Base-by-base conservation (phyloP, 2,113 vertebrate genomes). In the Eublepharis macularius region DNA sequence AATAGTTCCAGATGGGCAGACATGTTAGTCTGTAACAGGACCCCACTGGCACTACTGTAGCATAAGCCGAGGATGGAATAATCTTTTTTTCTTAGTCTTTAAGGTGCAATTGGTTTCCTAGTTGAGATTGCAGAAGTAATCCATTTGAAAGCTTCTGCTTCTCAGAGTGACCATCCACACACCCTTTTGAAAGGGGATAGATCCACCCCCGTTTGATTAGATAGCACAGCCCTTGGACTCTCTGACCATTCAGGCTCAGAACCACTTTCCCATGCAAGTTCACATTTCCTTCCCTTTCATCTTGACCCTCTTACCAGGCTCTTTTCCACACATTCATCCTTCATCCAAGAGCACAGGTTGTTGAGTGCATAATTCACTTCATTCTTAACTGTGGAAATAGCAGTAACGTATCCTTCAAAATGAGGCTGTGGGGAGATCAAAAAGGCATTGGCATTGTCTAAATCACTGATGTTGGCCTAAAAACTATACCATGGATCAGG, bases 281-380 rank as follows among this genome's bases (percentile, higher is more conserved):
- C 14, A 39, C 32, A 54, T 70, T 39, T 41, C 39, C 49, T 85
- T 49, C 63, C 9, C 24, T 63, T 21, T 47, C 1, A 4, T 79
- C 26, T 32, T 80, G 0, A 13, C 36, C 43, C 2, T 68, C 96
- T 92, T 88, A 98, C 98, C 96, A 99, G 82, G 78, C 93, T 98
- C 92, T 94, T 98, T 79, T 83, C 10, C 73, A 97, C 97, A 0
- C 92, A 76, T 81, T 97, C 96, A 0, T 97, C 97, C 91, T 98
- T 95, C 96, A 98, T 95, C 98, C 98, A 99, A 83, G n/a, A 34
- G 6, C 2, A 81, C 36, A 99, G 86, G 94, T 97, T 97, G 87
- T 94, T 90, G 29, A 98, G 94, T 34, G 98, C 94, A 8, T 84
- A 5, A 36, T 96, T 91, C 41, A 98, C 88, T 68, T 99, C 98